phyloP scores from a whole-genome alignment of 2,113 vertebrate genomes.

The Tragelaphus scriptus region DNA sequence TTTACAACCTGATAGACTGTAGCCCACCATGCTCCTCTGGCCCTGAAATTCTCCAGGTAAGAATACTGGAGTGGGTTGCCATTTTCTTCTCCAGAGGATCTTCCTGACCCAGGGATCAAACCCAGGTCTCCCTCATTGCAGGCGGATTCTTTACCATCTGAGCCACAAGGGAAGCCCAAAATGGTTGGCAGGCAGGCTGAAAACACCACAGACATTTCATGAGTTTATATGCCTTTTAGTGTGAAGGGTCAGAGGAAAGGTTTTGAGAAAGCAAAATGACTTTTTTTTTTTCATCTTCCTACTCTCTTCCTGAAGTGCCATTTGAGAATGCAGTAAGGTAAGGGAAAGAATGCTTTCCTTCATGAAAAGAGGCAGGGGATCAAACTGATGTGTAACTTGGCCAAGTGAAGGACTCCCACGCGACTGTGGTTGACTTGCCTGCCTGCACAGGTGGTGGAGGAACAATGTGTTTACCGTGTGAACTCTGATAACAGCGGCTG shows the following conservation, averaged over 20 bases:
- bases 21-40: not conserved
- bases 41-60: not conserved
- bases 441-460: constrained; percentile 88
- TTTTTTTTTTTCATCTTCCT: not conserved
- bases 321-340: fast-evolving
- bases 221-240: not conserved
- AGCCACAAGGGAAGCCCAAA: not conserved
- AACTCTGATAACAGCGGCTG: constrained; percentile 91
- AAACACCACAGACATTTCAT: not conserved
- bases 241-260: not conserved
- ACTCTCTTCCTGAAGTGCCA: not conserved
- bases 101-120: not conserved
- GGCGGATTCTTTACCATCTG: not conserved
- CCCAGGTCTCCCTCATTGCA: not conserved
- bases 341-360: not conserved
- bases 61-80: not conserved
- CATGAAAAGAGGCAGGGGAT: not conserved
- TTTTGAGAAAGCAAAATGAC: not conserved
- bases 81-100: not conserved
- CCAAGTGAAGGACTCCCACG: not conserved
- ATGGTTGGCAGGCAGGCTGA: not conserved
- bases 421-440: not conserved
- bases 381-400: not conserved
- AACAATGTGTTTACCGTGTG: constrained; percentile 90
- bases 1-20: not conserved